Evolutionary conservation across 1,140 invertebrate species (phyloP), one percentile per base, ranked within the genome.

Genomic region (Brachionus paranguensis): DNA sequence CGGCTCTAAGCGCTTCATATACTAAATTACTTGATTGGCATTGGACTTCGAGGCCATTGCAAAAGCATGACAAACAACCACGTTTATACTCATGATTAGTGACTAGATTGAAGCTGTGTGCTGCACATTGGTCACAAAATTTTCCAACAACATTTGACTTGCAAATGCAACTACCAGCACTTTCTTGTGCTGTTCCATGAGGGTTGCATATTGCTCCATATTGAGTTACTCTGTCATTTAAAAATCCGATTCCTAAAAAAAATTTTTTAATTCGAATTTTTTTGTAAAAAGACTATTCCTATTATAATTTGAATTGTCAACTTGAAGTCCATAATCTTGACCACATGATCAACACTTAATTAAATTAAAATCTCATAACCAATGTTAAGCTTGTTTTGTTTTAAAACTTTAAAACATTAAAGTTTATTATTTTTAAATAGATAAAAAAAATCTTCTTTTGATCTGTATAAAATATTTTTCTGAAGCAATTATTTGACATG

Each of bases 61-160:
- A 83, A 45, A 83, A 83, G 37, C 81, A 83, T 27, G 81, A 41
- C 27, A 72, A 50, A 70, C 81, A 83, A 47, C 97, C 97, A 10
- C 93, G 92, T 1, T 93, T 93, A 41, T 60, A 79, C 11, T 68
- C 64, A 88, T 98, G 97, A 43, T 87, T 89, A 20, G 92, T 91
- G 88, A 96, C 93, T 24, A 99, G 90, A 89, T 97, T 94, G 89
- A 96, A 99, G 1, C 95, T 95, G 53, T 96, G 96, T 33, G 95
- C 93, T 85, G 93, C 92, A 87, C 97, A 99, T 1, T 92, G 89
- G 85, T 96, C 94, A 88, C 97, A 99, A 0, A 92, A 91, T 87
- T 91, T 88, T 8, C 93, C 94, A 84, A 92, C 90, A 0, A 95
- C 94, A 41, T 79, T 79, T 17, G 76, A 60, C 41, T 79, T 79